Evolutionary conservation across 1,140 invertebrate species (phyloP).

Genomic region (Anoplophora glabripennis): DNA sequence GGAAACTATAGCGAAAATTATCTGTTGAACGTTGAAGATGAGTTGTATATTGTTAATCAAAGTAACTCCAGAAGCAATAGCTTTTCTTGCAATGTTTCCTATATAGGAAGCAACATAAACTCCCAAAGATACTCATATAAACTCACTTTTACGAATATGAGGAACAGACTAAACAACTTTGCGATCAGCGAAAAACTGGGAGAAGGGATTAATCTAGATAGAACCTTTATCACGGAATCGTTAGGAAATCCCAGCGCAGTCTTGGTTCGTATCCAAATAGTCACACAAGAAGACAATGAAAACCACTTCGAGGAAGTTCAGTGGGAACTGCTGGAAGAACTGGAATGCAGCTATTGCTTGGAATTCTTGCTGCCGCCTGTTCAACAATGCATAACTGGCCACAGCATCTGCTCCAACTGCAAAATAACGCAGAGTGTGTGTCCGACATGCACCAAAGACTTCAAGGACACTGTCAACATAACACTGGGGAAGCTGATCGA

Average conservation of each 20-base stretch:
- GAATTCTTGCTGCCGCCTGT: constrained; percentile 74
- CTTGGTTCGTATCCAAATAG: constrained; percentile 14
- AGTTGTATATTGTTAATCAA: constrained; percentile 21
- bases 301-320: neutral
- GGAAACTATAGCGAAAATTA: constrained; percentile 24
- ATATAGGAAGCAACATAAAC: constrained; percentile 8
- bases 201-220: neutral
- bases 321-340: constrained; percentile 12
- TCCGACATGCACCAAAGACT: constrained; percentile 69
- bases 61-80: constrained; percentile 9
- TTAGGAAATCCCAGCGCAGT: constrained; percentile 18
- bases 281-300: neutral
- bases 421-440: constrained; percentile 62
- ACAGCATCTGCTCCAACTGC: constrained; percentile 72
- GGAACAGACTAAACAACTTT: neutral
- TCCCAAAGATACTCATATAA: constrained; percentile 12
- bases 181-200: constrained; percentile 8
- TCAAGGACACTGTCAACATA: constrained; percentile 70
- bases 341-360: constrained; percentile 64
- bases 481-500: constrained; percentile 63
- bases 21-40: constrained; percentile 20
- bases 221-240: neutral
- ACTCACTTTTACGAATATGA: constrained; percentile 15
- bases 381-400: constrained; percentile 71
- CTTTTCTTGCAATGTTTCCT: constrained; percentile 20